Base-by-base conservation (phyloP, 2,113 vertebrate species). In the Tringa solitaria region DNA sequence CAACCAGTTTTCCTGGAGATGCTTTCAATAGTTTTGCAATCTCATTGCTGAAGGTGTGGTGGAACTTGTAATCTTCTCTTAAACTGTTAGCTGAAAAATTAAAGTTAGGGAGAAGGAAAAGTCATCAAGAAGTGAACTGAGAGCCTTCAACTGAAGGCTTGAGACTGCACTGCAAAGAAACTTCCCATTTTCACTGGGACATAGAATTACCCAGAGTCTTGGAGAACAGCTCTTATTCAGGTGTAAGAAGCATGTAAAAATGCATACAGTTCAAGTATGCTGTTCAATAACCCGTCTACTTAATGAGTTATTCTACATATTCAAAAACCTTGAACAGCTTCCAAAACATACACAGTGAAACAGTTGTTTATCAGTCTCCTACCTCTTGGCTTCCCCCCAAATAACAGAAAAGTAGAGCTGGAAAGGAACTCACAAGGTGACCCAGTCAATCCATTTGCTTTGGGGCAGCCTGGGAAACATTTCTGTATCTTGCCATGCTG, bases 61-160 rank as follows among this genome's bases (percentile, higher is more conserved):
- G 97, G 93, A 99, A 99, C 33, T 98, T 99, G 96, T 98, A 99
- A 95, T 99, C 99, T 82, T 99, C 99, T 96, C 99, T 98, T 94
- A 99, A 93, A 8, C 75, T 27, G 10, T 99, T 99, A 93, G 99
- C 99, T 99, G 92, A 41, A 96, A 92, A 63, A 74, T 70, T 54
- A 61, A 46, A 51, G 54, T 84, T 16, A 51, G 5, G 27, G 28
- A 67, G 19, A 80, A 86, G 9, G 18, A 74, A 59, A 72, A 75
- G 33, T 48, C 33, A 91, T 30, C 22, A 57, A 48, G 28, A 81
- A 87, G n/a, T 30, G 17, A 81, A 46, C 15, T 35, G 10, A 53
- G 4, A 78, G 76, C 22, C n/a, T 60, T 64, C 5, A 3, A 60
- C 27, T 56, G n/a, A 87, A 73, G 65, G 18, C 32, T 41, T 45